A percentile compares a stretch with the other conserved stretches of the same genome.
Conservation (phyloP, 1,140 invertebrate species). For the Tetraneura akinire region DNA sequence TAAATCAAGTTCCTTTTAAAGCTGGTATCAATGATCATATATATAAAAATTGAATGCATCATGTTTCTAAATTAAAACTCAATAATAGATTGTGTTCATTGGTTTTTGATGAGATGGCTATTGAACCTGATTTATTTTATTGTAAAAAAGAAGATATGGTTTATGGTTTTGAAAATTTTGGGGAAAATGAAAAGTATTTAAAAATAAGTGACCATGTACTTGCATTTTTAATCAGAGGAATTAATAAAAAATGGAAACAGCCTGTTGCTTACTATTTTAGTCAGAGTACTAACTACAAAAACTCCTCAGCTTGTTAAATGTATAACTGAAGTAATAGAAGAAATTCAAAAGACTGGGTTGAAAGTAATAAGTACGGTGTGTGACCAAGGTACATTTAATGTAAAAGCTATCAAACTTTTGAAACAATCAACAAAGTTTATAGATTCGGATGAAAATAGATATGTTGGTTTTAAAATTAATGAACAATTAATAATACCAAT, state of each 20-base stretch:
- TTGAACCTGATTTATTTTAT: neutral
- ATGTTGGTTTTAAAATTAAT: neutral
- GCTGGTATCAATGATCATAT: neutral
- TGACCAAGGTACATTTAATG: neutral
- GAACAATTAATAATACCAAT: neutral
- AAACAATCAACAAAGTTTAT: neutral
- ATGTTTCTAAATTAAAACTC: neutral
- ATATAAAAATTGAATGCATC: neutral
- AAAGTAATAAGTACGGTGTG: neutral
- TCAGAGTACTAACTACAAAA: neutral
- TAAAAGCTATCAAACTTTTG: neutral
- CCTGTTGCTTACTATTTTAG: neutral
- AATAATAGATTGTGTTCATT: neutral
- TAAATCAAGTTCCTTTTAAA: neutral
- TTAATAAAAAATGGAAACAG: neutral
- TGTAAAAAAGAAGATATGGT: neutral
- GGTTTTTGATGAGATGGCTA: neutral
- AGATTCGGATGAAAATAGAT: neutral
- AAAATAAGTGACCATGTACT: neutral
- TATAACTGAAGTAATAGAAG: neutral
- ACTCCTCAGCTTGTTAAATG: neutral
- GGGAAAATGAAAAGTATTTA: too few species aligned
- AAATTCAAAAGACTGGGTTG: neutral
- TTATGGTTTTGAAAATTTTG: neutral
- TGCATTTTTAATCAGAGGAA: neutral